Base-by-base conservation (phyloP, 2,797 vertebrate species). In the Xenops minutus region DNA sequence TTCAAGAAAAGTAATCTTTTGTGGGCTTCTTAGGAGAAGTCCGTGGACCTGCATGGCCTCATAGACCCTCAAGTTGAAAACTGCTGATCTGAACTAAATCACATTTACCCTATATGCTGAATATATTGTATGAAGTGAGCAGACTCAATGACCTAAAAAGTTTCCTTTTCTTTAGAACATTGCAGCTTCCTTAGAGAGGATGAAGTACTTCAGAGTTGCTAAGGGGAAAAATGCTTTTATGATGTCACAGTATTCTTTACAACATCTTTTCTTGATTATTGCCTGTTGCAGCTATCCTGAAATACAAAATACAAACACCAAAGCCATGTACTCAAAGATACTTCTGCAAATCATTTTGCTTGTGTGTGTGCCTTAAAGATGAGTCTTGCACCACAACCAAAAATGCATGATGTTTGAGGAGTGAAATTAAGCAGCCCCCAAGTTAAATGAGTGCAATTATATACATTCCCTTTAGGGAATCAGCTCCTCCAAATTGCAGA, bases 11-110 rank as follows among this genome's bases (percentile, higher is more conserved):
- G 11, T 61, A 85, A 55, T 87, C 67, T 87, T 92, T 91, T 82
- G 55, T 86, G 71, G 59, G 49, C 41, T 79, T 79, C 88, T 85
- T 82, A 92, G 49, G 56, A 92, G 59, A 84, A 73, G 34, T 73
- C 74, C 1, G 0, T 36, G 64, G 80, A 82, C 52, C 59, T 76
- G 39, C 36, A 7, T 41, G 67, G 88, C 80, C 88, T 89, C 41
- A n/a, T 0, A 83, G 83, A 94, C 85, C 69, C 63, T 67, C 55
- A 85, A 83, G 90, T 52, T 96, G 90, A 96, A 93, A 95, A 86
- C 59, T 24, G 0, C 44, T 95, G 96, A 97, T 93, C 95, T 95
- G 68, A 55, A 73, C 71, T 95, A 96, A 97, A 89, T 86, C 92
- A 85, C 63, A 90, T 95, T 85, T 94, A 67, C 84, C 59, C 82